Evolutionary conservation across 2,888 invertebrate species (phyloP), one percentile per base, ranked within the genome.

Genomic region (Lepidocyrtoides sp.): DNA sequence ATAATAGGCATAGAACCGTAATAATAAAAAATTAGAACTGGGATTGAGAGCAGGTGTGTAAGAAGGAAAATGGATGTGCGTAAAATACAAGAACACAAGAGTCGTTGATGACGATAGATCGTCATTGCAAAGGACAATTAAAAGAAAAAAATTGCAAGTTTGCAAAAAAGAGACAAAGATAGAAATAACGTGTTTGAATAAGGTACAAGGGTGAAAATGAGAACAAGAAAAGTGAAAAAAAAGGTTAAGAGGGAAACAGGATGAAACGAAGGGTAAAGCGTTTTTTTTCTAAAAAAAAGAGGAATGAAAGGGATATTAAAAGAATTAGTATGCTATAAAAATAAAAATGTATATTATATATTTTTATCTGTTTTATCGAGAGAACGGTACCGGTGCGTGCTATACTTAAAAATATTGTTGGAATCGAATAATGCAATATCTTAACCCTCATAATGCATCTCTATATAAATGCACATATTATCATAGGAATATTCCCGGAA

Each of bases 1-100:
- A 26, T 48, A 60, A 69, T 48, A 29, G 57, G 48, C 51, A 29
- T 51, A 51, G 26, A n/a, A n/a, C 23, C 23, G 26, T 60, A 60
- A 23, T 60, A 60, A 60, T 77, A 44, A 77, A 41, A 44, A 44
- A 79, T 23, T 51, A 77, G 51, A 79, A 32, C 26, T 26, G 36
- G 29, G 20, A 54, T 44, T 44, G 44, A 23, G 26, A 10, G 60
- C 10, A 26, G 17, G 20, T 57, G 20, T 20, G 20, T 20, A 10
- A 2, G 44, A 75, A 75, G 8, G 48, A 23, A 44, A 44, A 75
- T 44, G 48, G 26, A 60, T 60, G 60, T 60, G 60, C 60, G 60
- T 60, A 32, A 79, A 29, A 54, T 5, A 79, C 44, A 79, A 54
- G 32, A 54, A 10, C 51, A 54, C 20, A 54, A 79, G 79, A 69